Evolutionary conservation across 2,113 vertebrate species (phyloP), one percentile per base, ranked within the genome.

Genomic region (Gymnobelideus leadbeateri): DNA sequence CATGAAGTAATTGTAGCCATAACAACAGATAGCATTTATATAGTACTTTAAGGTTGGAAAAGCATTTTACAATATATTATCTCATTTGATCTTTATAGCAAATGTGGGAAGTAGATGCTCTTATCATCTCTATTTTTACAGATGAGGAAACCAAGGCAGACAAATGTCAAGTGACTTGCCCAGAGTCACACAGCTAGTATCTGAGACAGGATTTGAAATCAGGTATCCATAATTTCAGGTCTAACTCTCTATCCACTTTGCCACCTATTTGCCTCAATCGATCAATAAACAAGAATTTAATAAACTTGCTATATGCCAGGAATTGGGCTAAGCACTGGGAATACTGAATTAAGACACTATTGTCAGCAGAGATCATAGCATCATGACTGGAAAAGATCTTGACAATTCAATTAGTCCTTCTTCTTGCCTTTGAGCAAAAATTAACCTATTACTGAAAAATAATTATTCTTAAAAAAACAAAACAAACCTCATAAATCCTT

Each of bases 401-500:
- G 6, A 54, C 51, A 37, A 7, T 24, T 61, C 26, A 11, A 25
- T 90, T 12, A 2, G 46, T 23, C 16, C 12, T n/a, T 89, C 24
- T 3, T 5, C 7, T n/a, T 1, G n/a, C 52, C 89, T 77, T 51
- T 8, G 8, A 49, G 26, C 50, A 94, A 77, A 90, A 61, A 90
- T 90, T 92, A 12, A 91, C 46, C 47, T 51, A 52, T 19, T 7
- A 9, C 50, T 16, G 53, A 91, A 93, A 84, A 49, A 19, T n/a
- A 89, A 94, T 68, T 37, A 68, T 68, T 68, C 31, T 68, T 37
- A 37, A 68, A 14, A 14, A 14, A 12, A 12, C 57, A 28, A 68
- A 68, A 68, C 16, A 84, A 43, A 91, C 89, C 95, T 52, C 92
- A 93, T 84, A 94, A 77, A 55, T 37, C 21, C 54, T n/a, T 43